Percentiles rank a stretch among this genome's conserved stretches.
These are phyloP conservation scores for Rousettus leschenaultii DNA, from an alignment of 2,113 vertebrate species.

Conservation along the genomic window DNA sequence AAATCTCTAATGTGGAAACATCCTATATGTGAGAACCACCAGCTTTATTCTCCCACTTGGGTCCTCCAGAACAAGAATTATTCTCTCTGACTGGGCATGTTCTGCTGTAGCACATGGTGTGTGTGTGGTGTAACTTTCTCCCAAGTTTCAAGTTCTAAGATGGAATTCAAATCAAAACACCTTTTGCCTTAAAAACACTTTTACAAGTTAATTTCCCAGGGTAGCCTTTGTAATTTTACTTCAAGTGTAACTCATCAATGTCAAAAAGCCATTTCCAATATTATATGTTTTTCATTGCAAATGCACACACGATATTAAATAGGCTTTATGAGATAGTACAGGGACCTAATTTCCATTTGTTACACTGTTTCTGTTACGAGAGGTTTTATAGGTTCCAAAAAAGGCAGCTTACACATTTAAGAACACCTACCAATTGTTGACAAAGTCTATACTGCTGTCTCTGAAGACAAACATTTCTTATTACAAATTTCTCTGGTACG, in stretches of 20 bases:
- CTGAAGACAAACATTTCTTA: not conserved
- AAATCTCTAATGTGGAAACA: not conserved
- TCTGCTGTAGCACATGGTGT: not conserved
- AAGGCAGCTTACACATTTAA: not conserved
- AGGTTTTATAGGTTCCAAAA: not conserved
- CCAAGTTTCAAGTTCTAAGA: not conserved
- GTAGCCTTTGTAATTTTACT: slow-evolving; percentile 17
- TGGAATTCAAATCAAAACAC: slow-evolving; percentile 36
- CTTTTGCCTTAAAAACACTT: slow-evolving; percentile 11
- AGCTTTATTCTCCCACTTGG: not conserved
- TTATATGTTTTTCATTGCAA: slow-evolving; percentile 31
- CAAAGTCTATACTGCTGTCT: not conserved
- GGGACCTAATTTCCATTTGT: not conserved
- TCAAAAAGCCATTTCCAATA: not conserved
- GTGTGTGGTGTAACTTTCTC: not conserved
- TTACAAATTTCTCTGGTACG: not conserved
- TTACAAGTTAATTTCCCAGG: slow-evolving; percentile 43
- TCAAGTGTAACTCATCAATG: not conserved
- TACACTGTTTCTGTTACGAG: not conserved
- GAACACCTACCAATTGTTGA: not conserved
- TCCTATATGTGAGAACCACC: not conserved
- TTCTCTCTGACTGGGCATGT: not conserved
- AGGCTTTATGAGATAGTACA: not conserved
- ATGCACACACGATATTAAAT: not conserved
- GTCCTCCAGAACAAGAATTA: not conserved